Evolutionary conservation across 1,140 invertebrate species (phyloP).

Genomic region (Procambarus virginalis): DNA sequence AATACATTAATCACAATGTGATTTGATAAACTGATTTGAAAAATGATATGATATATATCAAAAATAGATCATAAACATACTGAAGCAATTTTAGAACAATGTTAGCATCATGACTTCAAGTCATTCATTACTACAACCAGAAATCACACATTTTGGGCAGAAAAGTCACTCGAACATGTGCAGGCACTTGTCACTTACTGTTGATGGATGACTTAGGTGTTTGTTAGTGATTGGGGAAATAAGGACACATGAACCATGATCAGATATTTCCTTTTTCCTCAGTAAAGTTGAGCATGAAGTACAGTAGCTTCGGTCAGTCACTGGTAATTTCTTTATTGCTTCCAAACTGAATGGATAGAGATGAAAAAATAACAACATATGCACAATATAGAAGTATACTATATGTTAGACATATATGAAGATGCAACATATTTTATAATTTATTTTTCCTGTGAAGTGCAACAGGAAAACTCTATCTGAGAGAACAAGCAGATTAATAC

Average conservation of each 20-base stretch:
- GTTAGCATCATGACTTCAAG: no score
- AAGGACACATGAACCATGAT: slow-evolving; percentile 12
- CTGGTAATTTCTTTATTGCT: neutral
- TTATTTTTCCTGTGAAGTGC: neutral
- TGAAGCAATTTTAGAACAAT: no score
- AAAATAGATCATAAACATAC: no score
- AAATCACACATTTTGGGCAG: no score
- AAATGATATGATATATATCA: no score
- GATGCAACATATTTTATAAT: neutral
- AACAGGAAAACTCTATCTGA: neutral
- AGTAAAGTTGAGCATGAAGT: slow-evolving; percentile 10
- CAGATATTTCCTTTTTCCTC: neutral
- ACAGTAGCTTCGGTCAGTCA: slow-evolving; percentile 18
- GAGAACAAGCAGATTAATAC: neutral
- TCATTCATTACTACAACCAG: no score
- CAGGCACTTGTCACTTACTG: slow-evolving; percentile 5
- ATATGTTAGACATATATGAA: neutral
- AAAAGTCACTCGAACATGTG: no score
- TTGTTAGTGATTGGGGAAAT: slow-evolving; percentile 18
- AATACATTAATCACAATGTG: no score
- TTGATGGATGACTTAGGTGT: slow-evolving; percentile 19
- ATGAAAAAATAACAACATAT: neutral
- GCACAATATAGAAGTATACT: no score
- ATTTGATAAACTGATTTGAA: no score
- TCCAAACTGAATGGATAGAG: neutral